Base-by-base conservation (phyloP, 1,140 invertebrate genomes). In the Yoshiicerus persimilis region DNA sequence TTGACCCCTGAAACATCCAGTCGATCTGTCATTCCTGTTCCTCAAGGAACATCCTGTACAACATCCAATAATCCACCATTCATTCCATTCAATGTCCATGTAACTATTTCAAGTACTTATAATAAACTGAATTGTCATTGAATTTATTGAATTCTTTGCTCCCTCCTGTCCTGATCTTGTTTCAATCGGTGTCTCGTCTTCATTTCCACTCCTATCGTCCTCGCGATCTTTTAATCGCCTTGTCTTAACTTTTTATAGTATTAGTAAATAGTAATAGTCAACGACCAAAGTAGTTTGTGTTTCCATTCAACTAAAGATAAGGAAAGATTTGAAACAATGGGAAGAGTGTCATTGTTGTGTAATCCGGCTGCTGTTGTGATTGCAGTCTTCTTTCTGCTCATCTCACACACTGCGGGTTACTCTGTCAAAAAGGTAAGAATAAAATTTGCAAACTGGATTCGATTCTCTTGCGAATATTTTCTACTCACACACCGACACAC, bases 361-460 rank as follows among this genome's bases (percentile, higher is more conserved):
- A 38, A 30, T 83, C 77, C 36, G 36, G n/a, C 77, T 34, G 20
- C 30, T 36, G 77, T 83, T 23, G 20, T 80, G n/a, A n/a, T 23
- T 80, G 36, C 75, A 80, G 20, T 83, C 3, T 8, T 36, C 77
- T 36, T 83, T 30, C n/a, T 83, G 8, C 36, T 36, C 36, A 23
- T 83, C 77, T 36, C 77, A 38, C 36, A 83, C 77, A 11, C 77
- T 83, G 34, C 77, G 34, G 77, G 77, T 30, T 83, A 38, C 77
- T 83, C 77, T 83, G 77, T 83, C 32, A 38, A 36, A 83, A 83
- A 83, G 77, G 77, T 83, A 83, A 83, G 36, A 39, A 83, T 11
- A 83, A 36, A 83, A 38, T 83, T 70, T 70, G 64, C 64, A 70
- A 70, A 70, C 64, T 70, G 64, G 64, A 27, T 70, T 70, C 25